These are phyloP conservation scores for Petrolisthes manimaculis DNA, from an alignment of 2,888 invertebrate species.

Conservation along the genomic window DNA sequence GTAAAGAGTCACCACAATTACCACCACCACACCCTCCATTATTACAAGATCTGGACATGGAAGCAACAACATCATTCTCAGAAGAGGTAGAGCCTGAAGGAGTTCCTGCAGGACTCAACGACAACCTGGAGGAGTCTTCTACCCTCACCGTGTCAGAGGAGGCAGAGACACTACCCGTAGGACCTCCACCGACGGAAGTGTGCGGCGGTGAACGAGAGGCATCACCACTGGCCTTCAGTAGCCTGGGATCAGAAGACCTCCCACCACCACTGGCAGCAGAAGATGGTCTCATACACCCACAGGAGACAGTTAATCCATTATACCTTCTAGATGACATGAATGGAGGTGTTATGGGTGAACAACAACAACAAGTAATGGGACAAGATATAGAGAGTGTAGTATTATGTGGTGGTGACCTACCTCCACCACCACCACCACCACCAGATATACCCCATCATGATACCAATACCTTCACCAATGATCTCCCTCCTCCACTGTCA, in stretches of 20 bases:
- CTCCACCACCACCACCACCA: constrained; percentile 40
- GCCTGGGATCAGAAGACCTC: constrained; percentile 36
- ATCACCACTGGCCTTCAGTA: constrained; percentile 42
- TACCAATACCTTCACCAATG: constrained; percentile 43
- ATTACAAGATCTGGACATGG: constrained; percentile 5
- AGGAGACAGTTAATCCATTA: constrained; percentile 52
- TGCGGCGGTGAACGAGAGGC: constrained; percentile 24
- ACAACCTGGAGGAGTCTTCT: constrained; percentile 18
- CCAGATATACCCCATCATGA: constrained; percentile 18
- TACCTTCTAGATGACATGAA: constrained; percentile 39
- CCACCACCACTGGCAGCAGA: constrained; percentile 28
- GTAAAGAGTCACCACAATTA: background rate
- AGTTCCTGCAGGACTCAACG: background rate
- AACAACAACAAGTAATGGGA: background rate
- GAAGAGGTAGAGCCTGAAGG: background rate
- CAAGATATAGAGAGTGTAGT: background rate
- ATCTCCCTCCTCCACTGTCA: constrained; percentile 46
- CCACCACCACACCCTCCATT: background rate
- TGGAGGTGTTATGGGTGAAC: background rate
- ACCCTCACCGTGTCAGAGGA: constrained; percentile 22
- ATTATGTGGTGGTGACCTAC: constrained; percentile 38
- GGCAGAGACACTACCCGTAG: constrained; percentile 16
- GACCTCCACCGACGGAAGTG: constrained; percentile 1
- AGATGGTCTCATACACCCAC: constrained; percentile 33
- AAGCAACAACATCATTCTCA: background rate